Evolutionary conservation across 2,888 invertebrate species (phyloP).

Genomic region (Odontothrips loti): DNA sequence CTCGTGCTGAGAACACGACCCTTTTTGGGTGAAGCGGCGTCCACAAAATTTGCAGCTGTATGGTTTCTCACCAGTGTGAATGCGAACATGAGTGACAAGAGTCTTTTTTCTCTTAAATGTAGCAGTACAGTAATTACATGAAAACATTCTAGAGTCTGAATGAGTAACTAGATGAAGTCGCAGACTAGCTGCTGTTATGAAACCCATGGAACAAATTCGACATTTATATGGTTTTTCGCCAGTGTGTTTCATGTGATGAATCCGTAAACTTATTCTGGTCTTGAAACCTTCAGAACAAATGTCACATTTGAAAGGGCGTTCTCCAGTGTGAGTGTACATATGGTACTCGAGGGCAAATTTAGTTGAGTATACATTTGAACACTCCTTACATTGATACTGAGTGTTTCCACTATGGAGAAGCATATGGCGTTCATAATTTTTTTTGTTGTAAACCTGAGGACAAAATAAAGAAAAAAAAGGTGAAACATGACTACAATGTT

Average conservation of each 20-base stretch:
- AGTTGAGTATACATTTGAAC: neutral
- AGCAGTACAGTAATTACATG: neutral
- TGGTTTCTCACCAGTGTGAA: conserved; percentile 2
- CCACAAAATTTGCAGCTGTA: neutral
- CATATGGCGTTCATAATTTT: neutral
- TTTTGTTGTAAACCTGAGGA: neutral
- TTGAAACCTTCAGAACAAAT: neutral
- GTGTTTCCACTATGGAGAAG: conserved; percentile 4
- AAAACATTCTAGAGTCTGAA: conserved; percentile 7
- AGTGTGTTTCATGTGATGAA: neutral
- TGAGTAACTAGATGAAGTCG: conserved; percentile 2
- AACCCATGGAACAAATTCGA: conserved; percentile 3
- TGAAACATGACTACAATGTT: too few species aligned
- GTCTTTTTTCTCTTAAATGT: conserved; percentile 6
- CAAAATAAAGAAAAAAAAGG: neutral
- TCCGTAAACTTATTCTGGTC: neutral
- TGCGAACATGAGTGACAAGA: neutral
- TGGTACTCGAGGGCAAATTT: conserved; percentile 8
- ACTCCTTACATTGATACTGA: neutral
- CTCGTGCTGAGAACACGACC: neutral
- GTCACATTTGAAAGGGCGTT: conserved; percentile 7
- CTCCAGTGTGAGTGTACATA: conserved; percentile 4
- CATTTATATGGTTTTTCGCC: conserved; percentile 2
- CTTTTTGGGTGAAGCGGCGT: neutral
- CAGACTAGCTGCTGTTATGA: neutral